A percentile compares a stretch with the other conserved stretches of the same genome.
These are phyloP conservation scores for Tolypeutes matacus DNA, from an alignment of 2,797 vertebrate species.

Conservation along the genomic window DNA sequence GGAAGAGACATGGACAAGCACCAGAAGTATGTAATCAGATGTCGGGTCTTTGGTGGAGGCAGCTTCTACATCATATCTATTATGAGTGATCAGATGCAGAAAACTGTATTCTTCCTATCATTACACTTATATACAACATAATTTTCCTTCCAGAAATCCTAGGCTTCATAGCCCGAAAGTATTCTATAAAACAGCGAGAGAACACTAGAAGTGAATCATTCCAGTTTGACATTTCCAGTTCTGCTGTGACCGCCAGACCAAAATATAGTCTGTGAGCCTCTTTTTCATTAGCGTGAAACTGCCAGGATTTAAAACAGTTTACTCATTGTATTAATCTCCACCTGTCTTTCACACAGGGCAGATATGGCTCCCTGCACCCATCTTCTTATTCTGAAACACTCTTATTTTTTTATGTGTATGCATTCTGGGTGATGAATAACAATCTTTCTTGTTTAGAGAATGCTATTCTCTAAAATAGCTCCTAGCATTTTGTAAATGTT, in stretches of 20 bases:
- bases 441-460: conserved; percentile 72
- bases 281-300: conserved; percentile 65
- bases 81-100: conserved; percentile 68
- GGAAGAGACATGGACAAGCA: background rate
- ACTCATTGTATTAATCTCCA: conserved; percentile 70
- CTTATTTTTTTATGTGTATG: conserved; percentile 79
- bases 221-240: conserved; percentile 65
- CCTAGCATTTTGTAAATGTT: conserved; percentile 81
- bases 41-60: conserved; percentile 27
- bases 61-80: conserved; percentile 58
- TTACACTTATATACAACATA: conserved; percentile 71
- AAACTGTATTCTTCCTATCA: conserved; percentile 75
- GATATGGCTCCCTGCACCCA: conserved; percentile 35
- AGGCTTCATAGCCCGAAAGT: conserved; percentile 54
- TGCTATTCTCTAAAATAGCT: conserved; percentile 78
- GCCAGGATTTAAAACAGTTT: conserved; percentile 74
- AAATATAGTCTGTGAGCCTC: conserved; percentile 58
- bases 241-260: conserved; percentile 69
- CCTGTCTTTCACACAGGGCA: conserved; percentile 69
- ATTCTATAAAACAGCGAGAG: background rate
- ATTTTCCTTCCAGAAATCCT: conserved; percentile 74
- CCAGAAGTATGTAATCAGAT: conserved; percentile 35
- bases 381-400: conserved; percentile 65
- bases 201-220: conserved; percentile 71
- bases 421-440: conserved; percentile 77